Conservation (phyloP, 2,797 vertebrate genomes). For the Cryptoprocta ferox region DNA sequence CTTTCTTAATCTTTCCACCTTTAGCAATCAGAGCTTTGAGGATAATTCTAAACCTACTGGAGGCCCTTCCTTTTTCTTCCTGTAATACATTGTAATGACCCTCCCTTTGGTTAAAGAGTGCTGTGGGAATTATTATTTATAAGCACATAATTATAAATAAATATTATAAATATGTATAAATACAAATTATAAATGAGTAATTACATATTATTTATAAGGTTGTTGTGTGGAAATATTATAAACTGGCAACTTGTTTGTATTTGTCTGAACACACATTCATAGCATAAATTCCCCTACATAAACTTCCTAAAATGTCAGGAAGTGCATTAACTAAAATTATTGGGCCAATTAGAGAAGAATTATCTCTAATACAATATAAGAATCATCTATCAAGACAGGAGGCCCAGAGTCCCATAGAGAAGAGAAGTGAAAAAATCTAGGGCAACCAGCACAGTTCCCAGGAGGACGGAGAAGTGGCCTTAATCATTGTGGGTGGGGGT, state of each 20-base stretch:
- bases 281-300: slow-evolving; percentile 53
- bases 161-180: slow-evolving; percentile 52
- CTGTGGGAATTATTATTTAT: slow-evolving; percentile 47
- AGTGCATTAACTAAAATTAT: slow-evolving; percentile 68
- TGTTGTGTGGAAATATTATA: slow-evolving; percentile 46
- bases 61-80: background rate
- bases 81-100: background rate
- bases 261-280: slow-evolving; percentile 44
- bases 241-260: slow-evolving; percentile 49
- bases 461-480: background rate
- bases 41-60: background rate
- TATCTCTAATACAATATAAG: slow-evolving; percentile 21
- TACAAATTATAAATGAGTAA: slow-evolving; percentile 57
- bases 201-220: slow-evolving; percentile 50
- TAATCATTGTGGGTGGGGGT: background rate
- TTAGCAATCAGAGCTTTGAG: background rate
- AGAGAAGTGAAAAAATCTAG: background rate
- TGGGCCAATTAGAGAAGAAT: slow-evolving; percentile 54
- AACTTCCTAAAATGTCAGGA: slow-evolving; percentile 62
- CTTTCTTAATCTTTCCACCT: background rate
- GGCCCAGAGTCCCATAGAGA: background rate
- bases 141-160: slow-evolving; percentile 53
- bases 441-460: background rate
- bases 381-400: background rate
- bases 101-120: slow-evolving; percentile 19